A percentile compares a stretch with the other conserved stretches of the same genome.
These are phyloP conservation scores for Netelia inedita DNA, from an alignment of 2,888 invertebrate species.

Conservation along the genomic window DNA sequence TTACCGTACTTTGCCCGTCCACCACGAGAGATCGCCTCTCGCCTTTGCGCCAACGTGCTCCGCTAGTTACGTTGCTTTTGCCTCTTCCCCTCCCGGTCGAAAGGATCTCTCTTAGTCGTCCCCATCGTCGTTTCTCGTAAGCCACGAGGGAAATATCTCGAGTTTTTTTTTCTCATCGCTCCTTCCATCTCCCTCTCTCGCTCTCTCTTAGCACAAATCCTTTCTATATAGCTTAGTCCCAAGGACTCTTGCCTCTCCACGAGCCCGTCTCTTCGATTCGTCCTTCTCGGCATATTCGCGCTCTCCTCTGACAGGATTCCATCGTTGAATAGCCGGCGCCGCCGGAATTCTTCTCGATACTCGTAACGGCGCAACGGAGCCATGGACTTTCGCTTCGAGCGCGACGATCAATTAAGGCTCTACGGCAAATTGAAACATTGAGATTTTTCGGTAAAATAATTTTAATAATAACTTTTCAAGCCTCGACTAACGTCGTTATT, in stretches of 20 bases:
- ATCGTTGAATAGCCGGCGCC: slow-evolving; percentile 49
- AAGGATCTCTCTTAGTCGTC: slow-evolving; percentile 21
- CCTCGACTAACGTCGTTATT: too few relatives aligned
- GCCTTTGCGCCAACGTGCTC: slow-evolving; percentile 64
- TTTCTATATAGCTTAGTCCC: slow-evolving; percentile 61
- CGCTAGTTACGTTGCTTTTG: slow-evolving; percentile 46
- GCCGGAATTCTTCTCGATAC: slow-evolving; percentile 47
- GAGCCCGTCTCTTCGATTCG: slow-evolving; percentile 56
- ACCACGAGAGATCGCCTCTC: slow-evolving; percentile 64
- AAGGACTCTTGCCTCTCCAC: slow-evolving; percentile 59
- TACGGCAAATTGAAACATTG: too few relatives aligned
- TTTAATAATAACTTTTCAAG: too few relatives aligned
- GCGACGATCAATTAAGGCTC: too few relatives aligned
- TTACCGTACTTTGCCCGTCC: slow-evolving; percentile 65
- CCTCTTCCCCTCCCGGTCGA: slow-evolving; percentile 23
- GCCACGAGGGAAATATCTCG: slow-evolving; percentile 46
- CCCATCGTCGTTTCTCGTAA: slow-evolving; percentile 38
- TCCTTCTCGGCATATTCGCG: slow-evolving; percentile 42
- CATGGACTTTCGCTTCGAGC: background rate
- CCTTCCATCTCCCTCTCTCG: slow-evolving; percentile 35
- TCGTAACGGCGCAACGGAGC: background rate
- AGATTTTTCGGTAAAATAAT: too few relatives aligned
- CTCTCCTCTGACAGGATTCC: slow-evolving; percentile 62
- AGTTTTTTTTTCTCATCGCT: slow-evolving; percentile 22
- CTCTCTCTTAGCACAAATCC: slow-evolving; percentile 55